Base-by-base conservation (phyloP, 2,113 vertebrate species). In the Zosterops lateralis region DNA sequence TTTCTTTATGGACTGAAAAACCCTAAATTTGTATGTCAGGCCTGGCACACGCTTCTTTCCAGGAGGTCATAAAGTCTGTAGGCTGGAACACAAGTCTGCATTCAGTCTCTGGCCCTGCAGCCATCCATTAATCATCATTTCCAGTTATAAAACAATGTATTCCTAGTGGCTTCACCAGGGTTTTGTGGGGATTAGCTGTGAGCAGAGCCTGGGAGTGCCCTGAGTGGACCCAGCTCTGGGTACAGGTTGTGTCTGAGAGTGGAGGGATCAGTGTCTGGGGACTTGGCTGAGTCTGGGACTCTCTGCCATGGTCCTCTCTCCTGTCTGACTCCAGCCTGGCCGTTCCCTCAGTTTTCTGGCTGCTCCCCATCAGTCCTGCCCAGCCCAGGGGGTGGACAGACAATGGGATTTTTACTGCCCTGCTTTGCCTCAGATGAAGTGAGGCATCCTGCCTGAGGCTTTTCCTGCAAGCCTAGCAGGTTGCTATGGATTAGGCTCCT, bases 401-500 rank as follows among this genome's bases (percentile, higher is more conserved):
- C 75, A 85, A 34, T 32, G 26, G 47, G 74, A 91, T 91, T 51
- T 82, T 87, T 94, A 72, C 70, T 79, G 93, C 71, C 57, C 54
- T 4, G 8, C 77, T 89, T 93, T 75, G 45, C 86, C 91, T 96
- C 94, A 81, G 61, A 81, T 74, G 92, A 93, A 96, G 66, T 2
- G 51, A 73, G 61, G 74, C 92, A 47, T 93, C 87, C 48, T 95
- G 79, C 96, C 94, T 92, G 77, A 56, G 96, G 94, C 87, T 95
- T 83, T 95, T 89, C 70, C 92, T 91, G 92, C 95, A 94, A 89
- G 77, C 82, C 38, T 82, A 75, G 81, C 79, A 61, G 87, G 81
- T 92, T 92, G 60, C 87, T 92, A 44, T 81, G 80, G 92, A 95
- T 97, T 95, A 97, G 97, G 87, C 83, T 85, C 75, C 70, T 89